phyloP scores from a whole-genome alignment of 1,140 invertebrate genomes.

The Drosophila prosaltans region DNA sequence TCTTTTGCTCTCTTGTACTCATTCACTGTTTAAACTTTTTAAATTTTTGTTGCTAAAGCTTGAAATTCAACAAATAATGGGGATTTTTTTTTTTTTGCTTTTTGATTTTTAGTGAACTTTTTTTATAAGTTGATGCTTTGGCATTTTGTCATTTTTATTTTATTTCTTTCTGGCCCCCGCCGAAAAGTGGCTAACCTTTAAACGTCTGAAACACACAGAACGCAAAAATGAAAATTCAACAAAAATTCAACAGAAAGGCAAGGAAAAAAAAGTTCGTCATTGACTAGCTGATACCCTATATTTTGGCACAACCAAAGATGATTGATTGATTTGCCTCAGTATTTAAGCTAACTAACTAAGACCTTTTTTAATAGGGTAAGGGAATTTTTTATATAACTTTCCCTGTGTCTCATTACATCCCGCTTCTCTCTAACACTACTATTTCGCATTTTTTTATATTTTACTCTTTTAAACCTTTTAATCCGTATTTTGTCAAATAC shows the following conservation, averaged over 20 bases:
- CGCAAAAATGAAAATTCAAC: conserved; percentile 36
- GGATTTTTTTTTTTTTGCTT: conserved; percentile 38
- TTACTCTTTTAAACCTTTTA: too few species aligned
- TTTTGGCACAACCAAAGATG: too few species aligned
- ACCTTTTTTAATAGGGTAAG: too few species aligned
- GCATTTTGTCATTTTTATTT: conserved; percentile 54
- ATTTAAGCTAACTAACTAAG: too few species aligned
- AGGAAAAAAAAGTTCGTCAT: not conserved
- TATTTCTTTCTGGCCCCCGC: conserved; percentile 27
- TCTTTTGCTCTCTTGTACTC: not conserved
- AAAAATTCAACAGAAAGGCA: conserved; percentile 23
- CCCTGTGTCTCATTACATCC: too few species aligned
- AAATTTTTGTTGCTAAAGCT: conserved; percentile 17
- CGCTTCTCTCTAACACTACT: too few species aligned
- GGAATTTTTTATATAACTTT: too few species aligned
- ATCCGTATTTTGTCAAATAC: too few species aligned
- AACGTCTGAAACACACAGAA: conserved; percentile 21
- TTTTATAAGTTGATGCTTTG: conserved; percentile 37
- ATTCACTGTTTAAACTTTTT: conserved; percentile 5
- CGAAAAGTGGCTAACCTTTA: conserved; percentile 54
- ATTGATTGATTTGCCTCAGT: too few species aligned
- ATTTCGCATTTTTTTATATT: too few species aligned
- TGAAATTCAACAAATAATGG: conserved; percentile 6
- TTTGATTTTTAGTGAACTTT: conserved; percentile 43
- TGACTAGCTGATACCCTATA: not conserved